Evolutionary conservation across 2,888 invertebrate genomes (phyloP).

Genomic region (Priocnemis perturbator): DNA sequence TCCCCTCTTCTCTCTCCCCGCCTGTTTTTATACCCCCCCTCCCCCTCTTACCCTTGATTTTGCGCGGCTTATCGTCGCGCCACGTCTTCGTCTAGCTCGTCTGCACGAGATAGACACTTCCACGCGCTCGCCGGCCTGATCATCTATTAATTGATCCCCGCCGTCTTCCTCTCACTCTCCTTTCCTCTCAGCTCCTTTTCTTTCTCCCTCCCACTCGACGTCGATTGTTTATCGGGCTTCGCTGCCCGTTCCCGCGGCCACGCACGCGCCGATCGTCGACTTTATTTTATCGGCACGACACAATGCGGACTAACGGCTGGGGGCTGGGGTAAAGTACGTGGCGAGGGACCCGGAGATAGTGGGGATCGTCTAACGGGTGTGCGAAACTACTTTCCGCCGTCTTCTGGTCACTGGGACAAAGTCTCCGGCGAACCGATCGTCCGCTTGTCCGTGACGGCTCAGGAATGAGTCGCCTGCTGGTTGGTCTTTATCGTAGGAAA

Average conservation of each 20-base stretch:
- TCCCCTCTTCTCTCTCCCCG: background rate
- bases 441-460: no score
- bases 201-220: background rate
- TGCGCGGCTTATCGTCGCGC: background rate
- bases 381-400: no score
- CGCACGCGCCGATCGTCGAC: conserved; percentile 16
- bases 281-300: no score
- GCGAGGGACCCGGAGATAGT: no score
- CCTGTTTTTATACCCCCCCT: background rate
- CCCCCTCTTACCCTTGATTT: background rate
- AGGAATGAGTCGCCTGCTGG: no score
- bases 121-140: conserved; percentile 14
- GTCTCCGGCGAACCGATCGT: no score
- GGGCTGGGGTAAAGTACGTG: no score
- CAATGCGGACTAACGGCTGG: no score
- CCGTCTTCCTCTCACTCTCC: background rate
- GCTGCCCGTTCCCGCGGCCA: conserved; percentile 25
- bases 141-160: conserved; percentile 11
- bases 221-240: conserved; percentile 23
- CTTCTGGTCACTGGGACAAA: no score
- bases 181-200: conserved; percentile 10
- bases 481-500: no score
- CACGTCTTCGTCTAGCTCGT: background rate
- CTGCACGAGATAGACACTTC: background rate
- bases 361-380: no score